Percentiles rank a stretch among this genome's conserved stretches.
phyloP scores from a whole-genome alignment of 2,113 vertebrate species.

The human region DNA sequence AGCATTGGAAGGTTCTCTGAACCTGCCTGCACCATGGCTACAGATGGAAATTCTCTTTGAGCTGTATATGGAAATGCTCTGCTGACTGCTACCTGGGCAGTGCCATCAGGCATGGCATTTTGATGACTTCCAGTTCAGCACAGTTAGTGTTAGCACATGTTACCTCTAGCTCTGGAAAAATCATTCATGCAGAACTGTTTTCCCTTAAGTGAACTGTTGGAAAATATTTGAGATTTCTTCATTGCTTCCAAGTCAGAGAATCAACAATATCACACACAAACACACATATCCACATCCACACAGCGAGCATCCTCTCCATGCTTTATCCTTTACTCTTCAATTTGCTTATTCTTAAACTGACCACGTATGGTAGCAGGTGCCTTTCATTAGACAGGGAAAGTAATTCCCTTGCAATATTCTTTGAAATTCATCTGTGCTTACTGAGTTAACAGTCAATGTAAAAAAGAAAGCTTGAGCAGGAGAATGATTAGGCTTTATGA shows the following conservation, averaged over 20 bases:
- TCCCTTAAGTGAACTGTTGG: not conserved
- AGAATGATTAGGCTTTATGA: not conserved
- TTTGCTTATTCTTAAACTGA: not conserved
- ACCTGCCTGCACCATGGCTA: not conserved
- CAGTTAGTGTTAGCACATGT: not conserved
- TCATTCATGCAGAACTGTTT: not conserved
- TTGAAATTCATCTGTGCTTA: not conserved
- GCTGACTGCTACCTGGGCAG: not conserved
- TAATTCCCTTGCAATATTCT: not conserved
- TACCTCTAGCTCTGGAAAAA: constrained; percentile 40
- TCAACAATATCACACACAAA: not conserved
- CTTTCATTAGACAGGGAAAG: not conserved
- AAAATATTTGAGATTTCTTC: not conserved
- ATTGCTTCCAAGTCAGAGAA: constrained; percentile 8
- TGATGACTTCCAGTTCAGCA: constrained; percentile 14
- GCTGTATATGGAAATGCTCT: not conserved
- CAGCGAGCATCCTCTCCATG: not conserved
- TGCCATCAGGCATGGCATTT: not conserved
- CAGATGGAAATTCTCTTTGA: not conserved
- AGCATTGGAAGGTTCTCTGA: not conserved
- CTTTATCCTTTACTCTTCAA: not conserved
- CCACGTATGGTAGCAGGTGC: no score
- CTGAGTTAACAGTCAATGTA: not conserved
- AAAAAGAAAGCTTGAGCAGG: not conserved
- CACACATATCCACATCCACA: not conserved